Evolutionary conservation across 35 echinoderm and acorn worm genomes (phyloP).

Genomic region (Stichopus chloronotus): DNA sequence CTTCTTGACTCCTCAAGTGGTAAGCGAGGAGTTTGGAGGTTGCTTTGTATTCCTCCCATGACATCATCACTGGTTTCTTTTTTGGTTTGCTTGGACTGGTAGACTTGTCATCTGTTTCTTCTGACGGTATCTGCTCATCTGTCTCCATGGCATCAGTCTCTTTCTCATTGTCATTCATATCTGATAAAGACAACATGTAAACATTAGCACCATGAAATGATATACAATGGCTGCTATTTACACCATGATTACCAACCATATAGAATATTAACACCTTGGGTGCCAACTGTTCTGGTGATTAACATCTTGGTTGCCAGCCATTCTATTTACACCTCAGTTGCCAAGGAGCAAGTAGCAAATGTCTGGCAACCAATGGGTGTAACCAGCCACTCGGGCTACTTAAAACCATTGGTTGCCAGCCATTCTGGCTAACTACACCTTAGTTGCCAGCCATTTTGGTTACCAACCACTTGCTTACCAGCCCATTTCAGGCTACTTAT

Average conservation of each 20-base stretch:
- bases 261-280: not conserved
- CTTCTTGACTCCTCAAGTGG: conserved; percentile 88
- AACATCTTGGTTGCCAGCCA: too few species aligned
- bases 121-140: conserved; percentile 52
- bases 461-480: too few species aligned
- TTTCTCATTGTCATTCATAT: conserved; percentile 56
- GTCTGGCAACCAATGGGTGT: too few species aligned
- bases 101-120: conserved; percentile 36
- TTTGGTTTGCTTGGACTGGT: conserved; percentile 39
- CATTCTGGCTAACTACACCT: too few species aligned
- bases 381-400: too few species aligned
- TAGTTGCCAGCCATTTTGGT: too few species aligned
- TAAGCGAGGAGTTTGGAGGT: conserved; percentile 81
- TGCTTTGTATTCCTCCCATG: conserved; percentile 92
- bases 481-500: too few species aligned
- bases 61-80: conserved; percentile 84
- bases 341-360: too few species aligned
- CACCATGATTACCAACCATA: not conserved
- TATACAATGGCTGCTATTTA: too few species aligned
- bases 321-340: too few species aligned
- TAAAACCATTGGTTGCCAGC: too few species aligned
- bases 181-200: not conserved
- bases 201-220: not conserved
- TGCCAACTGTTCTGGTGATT: too few species aligned
- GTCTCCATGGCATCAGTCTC: conserved; percentile 84